phyloP scores from a whole-genome alignment of 1,140 invertebrate genomes.

The Neodiprion fabricii region DNA sequence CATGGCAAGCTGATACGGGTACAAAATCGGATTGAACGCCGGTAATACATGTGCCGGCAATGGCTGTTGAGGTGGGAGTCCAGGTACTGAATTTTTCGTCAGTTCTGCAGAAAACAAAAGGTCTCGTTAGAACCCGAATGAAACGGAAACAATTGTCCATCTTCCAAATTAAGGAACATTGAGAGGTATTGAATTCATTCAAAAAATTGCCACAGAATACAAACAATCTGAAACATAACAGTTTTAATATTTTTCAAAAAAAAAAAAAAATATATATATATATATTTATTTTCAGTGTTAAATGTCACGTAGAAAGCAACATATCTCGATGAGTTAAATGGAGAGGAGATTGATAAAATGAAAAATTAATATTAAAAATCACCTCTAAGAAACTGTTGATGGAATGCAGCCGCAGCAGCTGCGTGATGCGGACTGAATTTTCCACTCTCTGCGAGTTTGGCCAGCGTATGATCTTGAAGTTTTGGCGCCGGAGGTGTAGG shows the following conservation, averaged over 20 bases:
- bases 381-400: constrained; percentile 80
- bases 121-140: not conserved
- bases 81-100: constrained; percentile 63
- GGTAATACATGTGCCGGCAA: constrained; percentile 79
- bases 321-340: too few relatives aligned
- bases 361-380: constrained; percentile 22
- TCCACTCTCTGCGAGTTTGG: constrained; percentile 66
- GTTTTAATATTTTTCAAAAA: too few relatives aligned
- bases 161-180: too few relatives aligned
- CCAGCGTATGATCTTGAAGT: constrained; percentile 61
- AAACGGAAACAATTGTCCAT: too few relatives aligned
- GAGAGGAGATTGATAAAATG: not conserved
- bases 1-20: constrained; percentile 87
- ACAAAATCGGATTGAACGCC: constrained; percentile 83
- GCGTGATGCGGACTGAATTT: constrained; percentile 74
- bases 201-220: too few relatives aligned
- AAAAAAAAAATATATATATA: too few relatives aligned
- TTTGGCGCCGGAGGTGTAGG: constrained; percentile 56
- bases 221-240: too few relatives aligned
- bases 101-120: constrained; percentile 47
- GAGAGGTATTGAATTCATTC: too few relatives aligned
- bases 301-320: too few relatives aligned
- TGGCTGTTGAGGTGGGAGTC: constrained; percentile 67
- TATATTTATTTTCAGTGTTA: too few relatives aligned
- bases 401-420: constrained; percentile 80